These are phyloP conservation scores for Hypanus sabinus DNA, from an alignment of 2,113 vertebrate genomes.

Conservation along the genomic window DNA sequence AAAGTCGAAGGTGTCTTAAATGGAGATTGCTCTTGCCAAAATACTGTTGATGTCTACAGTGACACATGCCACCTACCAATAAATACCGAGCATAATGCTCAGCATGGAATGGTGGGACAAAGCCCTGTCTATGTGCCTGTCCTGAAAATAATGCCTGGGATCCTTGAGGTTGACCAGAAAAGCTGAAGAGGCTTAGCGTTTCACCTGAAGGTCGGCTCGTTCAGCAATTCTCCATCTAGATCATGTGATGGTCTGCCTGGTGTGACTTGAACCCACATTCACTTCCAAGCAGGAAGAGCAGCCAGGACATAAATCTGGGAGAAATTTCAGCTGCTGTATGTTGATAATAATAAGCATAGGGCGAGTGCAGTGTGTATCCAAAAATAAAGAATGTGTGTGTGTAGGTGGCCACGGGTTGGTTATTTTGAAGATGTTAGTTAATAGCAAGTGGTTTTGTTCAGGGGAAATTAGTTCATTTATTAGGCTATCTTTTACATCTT, in stretches of 20 bases:
- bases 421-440: not conserved
- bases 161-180: not conserved
- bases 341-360: no score
- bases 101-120: no score
- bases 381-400: not conserved
- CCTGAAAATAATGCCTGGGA: not conserved
- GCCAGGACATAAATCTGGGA: not conserved
- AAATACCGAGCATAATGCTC: no score
- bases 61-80: no score
- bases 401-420: not conserved
- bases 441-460: not conserved
- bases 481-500: not conserved
- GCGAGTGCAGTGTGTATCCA: no score
- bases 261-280: not conserved
- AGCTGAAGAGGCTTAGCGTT: no score
- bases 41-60: no score
- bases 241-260: not conserved
- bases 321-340: not conserved
- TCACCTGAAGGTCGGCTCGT: not conserved
- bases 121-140: no score
- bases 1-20: no score
- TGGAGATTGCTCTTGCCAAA: no score
- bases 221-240: not conserved
- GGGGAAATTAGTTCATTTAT: not conserved
- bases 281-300: not conserved